A percentile compares a stretch with the other conserved stretches of the same genome.
Evolutionary conservation across 2,797 vertebrate species (phyloP).

Genomic region (Antrozous pallidus): DNA sequence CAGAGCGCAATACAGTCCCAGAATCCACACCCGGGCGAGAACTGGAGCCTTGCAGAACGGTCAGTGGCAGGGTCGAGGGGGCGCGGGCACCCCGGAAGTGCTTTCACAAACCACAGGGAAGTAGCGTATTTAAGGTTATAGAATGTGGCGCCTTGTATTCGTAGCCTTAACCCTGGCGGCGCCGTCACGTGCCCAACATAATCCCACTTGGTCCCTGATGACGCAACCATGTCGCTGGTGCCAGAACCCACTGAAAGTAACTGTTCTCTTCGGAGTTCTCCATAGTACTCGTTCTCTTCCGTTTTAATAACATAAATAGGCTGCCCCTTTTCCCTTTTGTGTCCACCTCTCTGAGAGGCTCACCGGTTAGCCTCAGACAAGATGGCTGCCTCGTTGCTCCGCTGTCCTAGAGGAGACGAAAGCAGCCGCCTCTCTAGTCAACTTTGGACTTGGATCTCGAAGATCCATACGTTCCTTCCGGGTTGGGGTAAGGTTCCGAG

Average conservation of each 20-base stretch:
- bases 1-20: not conserved
- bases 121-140: fast-evolving
- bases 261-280: not conserved
- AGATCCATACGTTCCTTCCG: not conserved
- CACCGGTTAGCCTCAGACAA: fast-evolving
- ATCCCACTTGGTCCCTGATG: not conserved
- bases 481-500: not conserved
- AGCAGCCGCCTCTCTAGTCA: not conserved
- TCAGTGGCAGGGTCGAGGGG: not conserved
- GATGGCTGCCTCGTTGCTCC: not conserved
- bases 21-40: not conserved
- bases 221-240: not conserved
- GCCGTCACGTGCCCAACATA: not conserved
- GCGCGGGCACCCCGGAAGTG: no score
- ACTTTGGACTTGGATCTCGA: not conserved
- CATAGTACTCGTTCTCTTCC: not conserved
- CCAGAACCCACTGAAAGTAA: not conserved
- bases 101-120: not conserved
- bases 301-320: not conserved
- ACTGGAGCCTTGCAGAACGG: not conserved
- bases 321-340: not conserved
- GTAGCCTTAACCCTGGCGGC: fast-evolving
- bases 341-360: not conserved
- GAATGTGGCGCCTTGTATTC: fast-evolving
- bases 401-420: not conserved